Evolutionary conservation across 2,113 vertebrate genomes (phyloP).

Genomic region (Desmodus rotundus): DNA sequence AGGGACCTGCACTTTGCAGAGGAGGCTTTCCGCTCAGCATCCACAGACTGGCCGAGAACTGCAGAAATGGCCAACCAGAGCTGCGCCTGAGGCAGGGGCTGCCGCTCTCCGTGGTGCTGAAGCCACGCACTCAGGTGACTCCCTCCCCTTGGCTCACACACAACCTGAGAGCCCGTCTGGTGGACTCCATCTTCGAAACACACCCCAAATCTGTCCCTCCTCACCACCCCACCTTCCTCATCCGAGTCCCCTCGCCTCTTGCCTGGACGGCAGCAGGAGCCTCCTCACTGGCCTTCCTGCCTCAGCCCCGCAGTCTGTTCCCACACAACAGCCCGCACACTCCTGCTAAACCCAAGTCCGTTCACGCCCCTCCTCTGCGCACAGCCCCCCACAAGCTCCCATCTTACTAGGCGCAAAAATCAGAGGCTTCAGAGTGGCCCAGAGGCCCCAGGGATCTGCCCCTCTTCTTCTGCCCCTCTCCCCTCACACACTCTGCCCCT

Average conservation of each 20-base stretch:
- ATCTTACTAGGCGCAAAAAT: neutral
- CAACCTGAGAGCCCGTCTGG: neutral
- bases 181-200: neutral
- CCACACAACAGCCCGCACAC: neutral
- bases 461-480: neutral
- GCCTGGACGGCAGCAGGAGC: neutral
- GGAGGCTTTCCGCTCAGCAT: neutral
- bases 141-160: neutral
- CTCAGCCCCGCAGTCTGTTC: neutral
- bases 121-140: fast-evolving
- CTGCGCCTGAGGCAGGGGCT: fast-evolving
- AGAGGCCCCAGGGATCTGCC: neutral
- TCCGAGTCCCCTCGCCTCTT: neutral
- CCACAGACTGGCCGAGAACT: neutral
- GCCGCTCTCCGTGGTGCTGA: conserved; percentile 27
- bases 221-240: neutral
- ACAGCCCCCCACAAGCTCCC: neutral
- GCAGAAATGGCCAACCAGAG: neutral
- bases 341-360: neutral
- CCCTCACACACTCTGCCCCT: neutral
- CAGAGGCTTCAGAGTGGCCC: neutral
- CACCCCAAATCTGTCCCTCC: neutral
- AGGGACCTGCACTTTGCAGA: neutral
- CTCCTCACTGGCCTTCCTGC: neutral
- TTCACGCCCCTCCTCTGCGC: fast-evolving